These are phyloP conservation scores for Phodopus roborovskii DNA, from an alignment of 2,113 vertebrate species.

Conservation along the genomic window DNA sequence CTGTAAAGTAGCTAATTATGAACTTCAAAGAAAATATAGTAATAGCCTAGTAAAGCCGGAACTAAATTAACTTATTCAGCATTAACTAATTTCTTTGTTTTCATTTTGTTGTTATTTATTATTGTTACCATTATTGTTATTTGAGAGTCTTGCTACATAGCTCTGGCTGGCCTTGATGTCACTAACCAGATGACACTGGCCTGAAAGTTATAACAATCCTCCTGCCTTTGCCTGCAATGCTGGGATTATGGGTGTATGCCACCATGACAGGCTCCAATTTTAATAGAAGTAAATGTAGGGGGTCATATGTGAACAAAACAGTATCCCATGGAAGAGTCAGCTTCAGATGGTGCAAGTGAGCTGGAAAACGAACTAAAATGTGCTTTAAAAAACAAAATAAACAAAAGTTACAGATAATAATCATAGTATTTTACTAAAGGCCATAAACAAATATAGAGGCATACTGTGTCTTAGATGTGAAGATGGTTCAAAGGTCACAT, in stretches of 20 bases:
- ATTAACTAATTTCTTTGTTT: not conserved
- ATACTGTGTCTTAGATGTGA: not conserved
- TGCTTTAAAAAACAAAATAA: not conserved
- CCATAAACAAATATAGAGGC: not conserved
- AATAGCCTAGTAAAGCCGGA: not conserved
- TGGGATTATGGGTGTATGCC: not conserved
- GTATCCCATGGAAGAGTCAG: not conserved
- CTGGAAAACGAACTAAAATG: not conserved
- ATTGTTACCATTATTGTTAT: not conserved
- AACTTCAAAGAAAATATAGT: not conserved
- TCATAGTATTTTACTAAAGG: not conserved
- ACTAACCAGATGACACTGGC: not conserved
- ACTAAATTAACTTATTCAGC: not conserved
- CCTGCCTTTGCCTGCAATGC: not conserved
- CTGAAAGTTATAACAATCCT: not conserved
- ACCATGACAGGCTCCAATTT: not conserved
- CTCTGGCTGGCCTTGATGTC: not conserved
- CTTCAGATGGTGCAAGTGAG: not conserved
- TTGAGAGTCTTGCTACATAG: not conserved
- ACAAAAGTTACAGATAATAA: not conserved
- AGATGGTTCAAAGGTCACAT: not conserved
- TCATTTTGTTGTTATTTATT: not conserved
- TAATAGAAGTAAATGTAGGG: not conserved
- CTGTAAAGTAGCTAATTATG: not conserved
- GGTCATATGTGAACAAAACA: not conserved